A percentile compares a stretch with the other conserved stretches of the same genome.
Evolutionary conservation across 2,888 invertebrate species (phyloP).

Genomic region (Diloba caeruleocephala): DNA sequence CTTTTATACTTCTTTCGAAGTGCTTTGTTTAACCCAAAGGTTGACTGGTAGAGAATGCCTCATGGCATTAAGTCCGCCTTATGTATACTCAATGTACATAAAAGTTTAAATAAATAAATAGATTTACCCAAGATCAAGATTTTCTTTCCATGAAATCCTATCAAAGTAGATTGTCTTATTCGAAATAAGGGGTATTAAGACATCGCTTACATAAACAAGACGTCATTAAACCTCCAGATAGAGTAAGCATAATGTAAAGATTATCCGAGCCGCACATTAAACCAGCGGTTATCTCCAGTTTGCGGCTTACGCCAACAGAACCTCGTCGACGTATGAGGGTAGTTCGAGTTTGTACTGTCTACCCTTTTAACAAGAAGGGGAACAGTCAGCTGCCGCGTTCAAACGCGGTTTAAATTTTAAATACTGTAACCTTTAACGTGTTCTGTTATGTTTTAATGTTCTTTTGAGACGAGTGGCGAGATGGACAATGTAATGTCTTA

Average conservation of each 20-base stretch:
- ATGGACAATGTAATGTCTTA: neutral
- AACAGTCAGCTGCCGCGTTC: constrained; percentile 29
- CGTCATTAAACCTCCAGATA: constrained; percentile 34
- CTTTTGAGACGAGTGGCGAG: neutral
- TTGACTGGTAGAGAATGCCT: too few species aligned
- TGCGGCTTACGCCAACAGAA: constrained; percentile 44
- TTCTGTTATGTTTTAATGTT: constrained; percentile 5
- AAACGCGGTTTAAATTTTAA: constrained; percentile 38
- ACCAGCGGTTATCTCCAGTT: constrained; percentile 45
- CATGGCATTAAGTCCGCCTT: too few species aligned
- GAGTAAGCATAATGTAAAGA: constrained; percentile 42
- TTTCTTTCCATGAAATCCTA: too few species aligned
- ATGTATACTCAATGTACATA: too few species aligned
- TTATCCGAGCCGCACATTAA: constrained; percentile 45
- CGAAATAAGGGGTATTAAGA: constrained; percentile 10
- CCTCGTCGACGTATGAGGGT: constrained; percentile 42
- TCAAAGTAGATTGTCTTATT: constrained; percentile 3
- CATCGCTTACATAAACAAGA: constrained; percentile 33
- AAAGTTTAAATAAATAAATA: too few species aligned
- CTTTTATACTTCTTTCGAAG: too few species aligned
- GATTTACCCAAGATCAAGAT: neutral
- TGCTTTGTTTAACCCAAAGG: too few species aligned
- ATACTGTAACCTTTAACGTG: constrained; percentile 7
- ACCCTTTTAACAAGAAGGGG: constrained; percentile 46
- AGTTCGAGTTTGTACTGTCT: constrained; percentile 41